Evolutionary conservation across 2,113 vertebrate species (phyloP), one percentile per base, ranked within the genome.

Genomic region (Colaptes auratus): DNA sequence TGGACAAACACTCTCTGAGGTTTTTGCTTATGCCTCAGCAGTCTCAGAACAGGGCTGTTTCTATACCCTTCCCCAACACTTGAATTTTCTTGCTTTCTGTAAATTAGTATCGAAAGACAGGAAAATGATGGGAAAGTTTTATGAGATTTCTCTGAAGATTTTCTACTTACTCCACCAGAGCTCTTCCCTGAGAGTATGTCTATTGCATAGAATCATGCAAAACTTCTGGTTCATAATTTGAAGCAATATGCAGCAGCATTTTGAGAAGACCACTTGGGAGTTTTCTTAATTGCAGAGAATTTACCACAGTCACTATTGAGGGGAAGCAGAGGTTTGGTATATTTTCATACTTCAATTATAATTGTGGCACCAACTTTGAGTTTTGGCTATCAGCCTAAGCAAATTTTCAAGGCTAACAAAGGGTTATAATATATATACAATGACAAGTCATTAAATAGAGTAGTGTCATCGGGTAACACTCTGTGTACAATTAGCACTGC

Each of bases 141-240:
- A n/a, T 61, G n/a, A 84, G 36, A 84, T 91, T 93, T 91, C 83
- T 69, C 84, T 82, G 75, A 97, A 95, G 75, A 92, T 31, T 86
- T 81, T 78, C 88, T 39, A 39, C 39, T 39, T 39, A 39, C 39
- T 94, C 66, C 39, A 70, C 4, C 63, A 56, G 53, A 72, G 58
- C 73, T 10, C 25, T 46, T 89, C 10, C 31, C 33, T 24, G 11
- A 70, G 23, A 78, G 9, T 10, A 58, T 1, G 4, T 69, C 80
- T 81, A 44, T 25, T 78, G n/a, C 39, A 69, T 17, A 83, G 61
- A 83, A 84, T 42, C 16, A 16, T 33, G 36, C 35, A 88, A 84
- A 82, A 69, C 17, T 75, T 92, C 78, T 90, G 33, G 59, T 58
- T 61, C 56, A 71, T 66, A 92, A 95, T 95, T 94, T 92, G 76